phyloP scores from a whole-genome alignment of 2,113 vertebrate species.

The Gracilinanus agilis region DNA sequence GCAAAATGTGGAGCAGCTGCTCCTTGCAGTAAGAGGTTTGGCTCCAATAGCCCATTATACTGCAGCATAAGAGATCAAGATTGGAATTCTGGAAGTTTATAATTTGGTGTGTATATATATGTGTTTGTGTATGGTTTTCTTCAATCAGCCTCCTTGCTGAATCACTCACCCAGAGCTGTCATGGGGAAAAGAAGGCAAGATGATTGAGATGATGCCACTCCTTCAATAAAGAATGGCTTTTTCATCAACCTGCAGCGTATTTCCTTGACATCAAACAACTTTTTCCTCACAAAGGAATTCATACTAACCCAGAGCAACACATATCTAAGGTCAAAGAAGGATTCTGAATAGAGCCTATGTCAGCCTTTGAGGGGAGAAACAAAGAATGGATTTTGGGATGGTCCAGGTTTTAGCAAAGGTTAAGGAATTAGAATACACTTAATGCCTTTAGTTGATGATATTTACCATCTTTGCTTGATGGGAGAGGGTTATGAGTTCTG shows the following conservation, averaged over 20 bases:
- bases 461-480: background rate
- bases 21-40: background rate
- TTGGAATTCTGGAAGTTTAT: constrained; percentile 7
- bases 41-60: background rate
- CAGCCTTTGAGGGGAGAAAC: background rate
- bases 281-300: constrained; percentile 18
- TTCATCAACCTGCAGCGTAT: background rate
- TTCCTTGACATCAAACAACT: constrained; percentile 10
- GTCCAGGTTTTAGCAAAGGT: background rate
- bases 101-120: background rate
- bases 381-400: background rate
- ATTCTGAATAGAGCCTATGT: constrained; percentile 1
- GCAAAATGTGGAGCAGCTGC: constrained; percentile 34
- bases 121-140: constrained; percentile 4
- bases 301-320: background rate
- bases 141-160: background rate
- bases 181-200: constrained; percentile 36
- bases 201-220: constrained; percentile 46
- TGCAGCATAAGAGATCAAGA: background rate
- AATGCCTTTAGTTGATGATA: background rate
- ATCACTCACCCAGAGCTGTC: constrained; percentile 55
- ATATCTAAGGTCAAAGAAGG: background rate
- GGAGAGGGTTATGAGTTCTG: background rate
- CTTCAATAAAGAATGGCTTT: constrained; percentile 16
- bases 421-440: background rate